phyloP scores from a whole-genome alignment of 2,888 invertebrate species.

The Cancer borealis region DNA sequence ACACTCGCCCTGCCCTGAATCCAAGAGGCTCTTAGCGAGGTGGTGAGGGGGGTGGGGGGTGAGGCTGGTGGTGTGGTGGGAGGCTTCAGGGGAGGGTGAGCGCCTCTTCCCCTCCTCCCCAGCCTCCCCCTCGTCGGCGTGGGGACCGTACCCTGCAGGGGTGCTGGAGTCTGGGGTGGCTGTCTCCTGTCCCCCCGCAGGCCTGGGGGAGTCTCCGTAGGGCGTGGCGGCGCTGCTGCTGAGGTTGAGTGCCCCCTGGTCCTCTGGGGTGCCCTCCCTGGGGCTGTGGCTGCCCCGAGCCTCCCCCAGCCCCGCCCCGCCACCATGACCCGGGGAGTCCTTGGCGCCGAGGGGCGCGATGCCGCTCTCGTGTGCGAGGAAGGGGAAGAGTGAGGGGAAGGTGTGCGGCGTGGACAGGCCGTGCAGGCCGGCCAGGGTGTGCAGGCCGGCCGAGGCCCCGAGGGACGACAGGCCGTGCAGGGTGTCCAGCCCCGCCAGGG shows the following conservation, averaged over 20 bases:
- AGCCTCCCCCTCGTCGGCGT: not conserved
- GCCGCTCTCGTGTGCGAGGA: conserved; percentile 48
- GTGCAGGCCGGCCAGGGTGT: conserved; percentile 69
- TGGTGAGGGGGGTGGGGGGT: not conserved
- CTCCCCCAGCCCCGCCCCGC: not conserved
- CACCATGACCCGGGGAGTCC: conserved; percentile 22
- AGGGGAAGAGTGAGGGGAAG: conserved; percentile 69
- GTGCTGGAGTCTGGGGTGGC: conserved; percentile 38
- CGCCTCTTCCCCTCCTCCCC: not conserved
- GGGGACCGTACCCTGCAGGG: not conserved
- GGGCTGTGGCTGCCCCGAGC: conserved; percentile 36
- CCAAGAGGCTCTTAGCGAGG: not conserved
- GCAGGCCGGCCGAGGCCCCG: conserved; percentile 65
- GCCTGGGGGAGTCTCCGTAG: conserved; percentile 60
- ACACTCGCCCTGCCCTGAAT: conserved; percentile 30
- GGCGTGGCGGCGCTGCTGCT: conserved; percentile 58
- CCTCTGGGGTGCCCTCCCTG: conserved; percentile 49
- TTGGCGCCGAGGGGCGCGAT: conserved; percentile 37
- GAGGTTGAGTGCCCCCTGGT: conserved; percentile 64
- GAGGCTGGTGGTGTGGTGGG: conserved; percentile 21
- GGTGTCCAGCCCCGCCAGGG: conserved; percentile 64
- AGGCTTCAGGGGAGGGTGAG: conserved; percentile 26
- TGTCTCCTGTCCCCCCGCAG: conserved; percentile 26
- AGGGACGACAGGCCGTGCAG: conserved; percentile 60
- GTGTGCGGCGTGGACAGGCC: conserved; percentile 64